Evolutionary conservation across 2,797 vertebrate species (phyloP).

Genomic region (Hipposideros larvatus): DNA sequence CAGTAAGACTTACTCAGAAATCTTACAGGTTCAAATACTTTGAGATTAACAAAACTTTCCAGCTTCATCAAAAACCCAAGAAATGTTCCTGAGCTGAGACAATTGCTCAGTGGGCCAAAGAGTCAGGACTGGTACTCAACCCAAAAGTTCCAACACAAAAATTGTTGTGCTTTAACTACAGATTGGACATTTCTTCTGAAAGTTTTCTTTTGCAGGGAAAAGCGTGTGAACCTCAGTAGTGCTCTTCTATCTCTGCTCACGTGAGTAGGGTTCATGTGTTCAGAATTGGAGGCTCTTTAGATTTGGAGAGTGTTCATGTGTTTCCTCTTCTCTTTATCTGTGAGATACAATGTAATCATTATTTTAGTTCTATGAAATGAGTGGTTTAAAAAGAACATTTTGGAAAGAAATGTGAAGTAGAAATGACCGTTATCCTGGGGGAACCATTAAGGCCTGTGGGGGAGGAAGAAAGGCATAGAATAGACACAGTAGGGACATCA

Average conservation of each 20-base stretch:
- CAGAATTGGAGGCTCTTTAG: neutral
- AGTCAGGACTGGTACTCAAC: rapidly evolving
- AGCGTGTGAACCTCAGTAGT: neutral
- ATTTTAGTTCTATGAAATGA: neutral
- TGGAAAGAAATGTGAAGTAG: neutral
- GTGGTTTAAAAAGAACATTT: neutral
- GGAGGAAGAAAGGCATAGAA: neutral
- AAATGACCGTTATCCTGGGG: neutral
- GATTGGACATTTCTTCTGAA: neutral
- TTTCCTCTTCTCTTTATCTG: neutral
- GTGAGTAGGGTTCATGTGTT: neutral
- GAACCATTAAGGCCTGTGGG: neutral
- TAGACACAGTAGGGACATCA: rapidly evolving
- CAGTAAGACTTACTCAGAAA: neutral
- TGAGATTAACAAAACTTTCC: neutral
- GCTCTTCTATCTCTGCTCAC: neutral
- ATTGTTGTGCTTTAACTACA: neutral
- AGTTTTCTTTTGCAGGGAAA: neutral
- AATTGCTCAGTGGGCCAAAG: neutral
- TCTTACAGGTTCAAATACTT: neutral
- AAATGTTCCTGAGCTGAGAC: neutral
- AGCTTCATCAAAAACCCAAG: neutral
- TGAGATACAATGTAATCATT: neutral
- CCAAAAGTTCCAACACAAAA: neutral
- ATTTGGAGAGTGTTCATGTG: neutral